These are phyloP conservation scores for Cerastis leucographa DNA, from an alignment of 2,888 invertebrate genomes.

Conservation along the genomic window DNA sequence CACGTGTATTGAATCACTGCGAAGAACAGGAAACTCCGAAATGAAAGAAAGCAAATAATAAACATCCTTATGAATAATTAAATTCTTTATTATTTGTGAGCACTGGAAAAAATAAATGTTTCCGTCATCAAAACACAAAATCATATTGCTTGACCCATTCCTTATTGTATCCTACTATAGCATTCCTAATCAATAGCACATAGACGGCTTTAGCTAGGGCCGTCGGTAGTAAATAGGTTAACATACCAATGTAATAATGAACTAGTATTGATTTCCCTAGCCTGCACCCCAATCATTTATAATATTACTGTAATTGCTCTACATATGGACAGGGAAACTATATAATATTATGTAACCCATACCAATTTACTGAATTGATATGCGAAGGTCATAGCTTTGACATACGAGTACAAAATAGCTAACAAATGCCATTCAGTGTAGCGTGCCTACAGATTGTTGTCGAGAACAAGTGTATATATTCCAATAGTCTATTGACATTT, in stretches of 20 bases:
- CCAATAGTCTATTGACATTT: constrained; percentile 16
- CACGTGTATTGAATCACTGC: constrained; percentile 47
- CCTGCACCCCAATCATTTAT: constrained; percentile 46
- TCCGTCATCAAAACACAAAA: constrained; percentile 9
- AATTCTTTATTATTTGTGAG: constrained; percentile 11
- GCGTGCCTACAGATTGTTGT: constrained; percentile 13
- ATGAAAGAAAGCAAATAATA: constrained; percentile 34
- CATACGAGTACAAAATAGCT: constrained; percentile 25
- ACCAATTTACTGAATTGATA: constrained; percentile 17
- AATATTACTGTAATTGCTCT: constrained; percentile 17
- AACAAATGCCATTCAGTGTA: constrained; percentile 17
- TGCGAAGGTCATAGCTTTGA: neutral
- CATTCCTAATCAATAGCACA: constrained; percentile 16
- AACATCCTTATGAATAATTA: constrained; percentile 22
- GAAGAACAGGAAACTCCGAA: constrained; percentile 24
- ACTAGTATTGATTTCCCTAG: constrained; percentile 51
- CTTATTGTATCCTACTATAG: neutral
- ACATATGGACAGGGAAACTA: constrained; percentile 5
- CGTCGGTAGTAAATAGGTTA: constrained; percentile 29
- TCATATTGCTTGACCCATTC: constrained; percentile 13
- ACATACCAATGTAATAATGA: constrained; percentile 35
- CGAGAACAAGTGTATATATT: neutral
- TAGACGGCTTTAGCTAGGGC: neutral
- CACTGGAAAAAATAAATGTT: neutral
- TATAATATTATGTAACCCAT: constrained; percentile 17